Evolutionary conservation across 2,888 invertebrate species (phyloP), one percentile per base, ranked within the genome.

Genomic region (Acrocyrtus sp.): DNA sequence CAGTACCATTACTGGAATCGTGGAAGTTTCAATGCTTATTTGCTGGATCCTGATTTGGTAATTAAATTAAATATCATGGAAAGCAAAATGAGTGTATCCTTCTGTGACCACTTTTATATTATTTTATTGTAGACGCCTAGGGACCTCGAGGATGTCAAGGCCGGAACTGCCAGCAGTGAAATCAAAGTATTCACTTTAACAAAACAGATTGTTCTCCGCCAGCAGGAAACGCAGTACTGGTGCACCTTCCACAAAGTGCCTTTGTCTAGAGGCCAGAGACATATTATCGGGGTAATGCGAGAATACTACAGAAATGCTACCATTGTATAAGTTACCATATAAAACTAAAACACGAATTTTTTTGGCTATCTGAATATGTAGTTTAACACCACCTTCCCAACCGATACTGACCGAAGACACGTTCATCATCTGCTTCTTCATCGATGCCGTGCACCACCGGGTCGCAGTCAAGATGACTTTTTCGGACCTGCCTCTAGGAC

Each of bases 1-100:
- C 41, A 47, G 17, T 54, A 65, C 22, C 66, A 57, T 41, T 57
- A 22, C n/a, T 21, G 48, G 17, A 57, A 50, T 8, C 24, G 54
- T 6, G 63, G 63, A 3, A 4, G 22, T 5, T 27, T 17, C 22
- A 12, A 54, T n/a, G 43, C 17, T 8, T 63, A 63, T 17, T 19
- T 63, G 26, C 17, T 43, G 12, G 63, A 63, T 29, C 54, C 63
- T 19, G 50, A 48, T 27, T 45, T 29, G 1, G n/a, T n/a, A n/a
- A n/a, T n/a, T n/a, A n/a, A n/a, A n/a, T n/a, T n/a, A n/a, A n/a
- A n/a, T n/a, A n/a, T n/a, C n/a, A n/a, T n/a, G n/a, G n/a, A n/a
- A n/a, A n/a, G n/a, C n/a, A n/a, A n/a, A n/a, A n/a, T n/a, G n/a
- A n/a, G n/a, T n/a, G n/a, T n/a, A n/a, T n/a, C n/a, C n/a, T n/a